A percentile compares a stretch with the other conserved stretches of the same genome.
Conservation (phyloP, 2,113 vertebrate species). For the Acanthochromis polyacanthus region DNA sequence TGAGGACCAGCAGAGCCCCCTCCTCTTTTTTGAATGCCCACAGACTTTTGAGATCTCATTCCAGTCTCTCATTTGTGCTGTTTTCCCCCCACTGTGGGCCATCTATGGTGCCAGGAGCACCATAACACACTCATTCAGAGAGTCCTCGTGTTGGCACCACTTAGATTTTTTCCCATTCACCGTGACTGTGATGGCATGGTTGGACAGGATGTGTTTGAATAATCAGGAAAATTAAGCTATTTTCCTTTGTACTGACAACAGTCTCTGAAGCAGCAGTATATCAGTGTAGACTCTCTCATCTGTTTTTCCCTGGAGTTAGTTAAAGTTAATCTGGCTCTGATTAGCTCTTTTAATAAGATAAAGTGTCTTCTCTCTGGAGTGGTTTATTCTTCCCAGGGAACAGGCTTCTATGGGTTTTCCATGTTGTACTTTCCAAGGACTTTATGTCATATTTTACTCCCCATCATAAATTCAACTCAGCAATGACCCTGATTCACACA, state of each 20-base stretch:
- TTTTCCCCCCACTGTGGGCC: conserved; percentile 39
- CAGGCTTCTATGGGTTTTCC: conserved; percentile 28
- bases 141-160: conserved; percentile 50
- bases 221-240: conserved; percentile 9
- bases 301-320: conserved; percentile 62
- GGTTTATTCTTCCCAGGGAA: conserved; percentile 51
- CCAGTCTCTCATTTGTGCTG: conserved; percentile 30
- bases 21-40: conserved; percentile 31
- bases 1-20: conserved; percentile 47
- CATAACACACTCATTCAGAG: conserved; percentile 44
- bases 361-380: conserved; percentile 41
- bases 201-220: conserved; percentile 27
- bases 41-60: conserved; percentile 45
- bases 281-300: conserved; percentile 7
- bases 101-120: conserved; percentile 45
- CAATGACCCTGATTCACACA: conserved; percentile 63
- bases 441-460: conserved; percentile 69
- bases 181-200: conserved; percentile 1
- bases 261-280: conserved; percentile 37
- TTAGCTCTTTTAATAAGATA: conserved; percentile 60
- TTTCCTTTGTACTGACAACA: neutral
- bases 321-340: conserved; percentile 61
- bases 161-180: conserved; percentile 26
- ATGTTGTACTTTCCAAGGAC: conserved; percentile 63
- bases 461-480: conserved; percentile 70